Base-by-base conservation (phyloP, 2,888 invertebrate species). In the Pollenia amentaria region DNA sequence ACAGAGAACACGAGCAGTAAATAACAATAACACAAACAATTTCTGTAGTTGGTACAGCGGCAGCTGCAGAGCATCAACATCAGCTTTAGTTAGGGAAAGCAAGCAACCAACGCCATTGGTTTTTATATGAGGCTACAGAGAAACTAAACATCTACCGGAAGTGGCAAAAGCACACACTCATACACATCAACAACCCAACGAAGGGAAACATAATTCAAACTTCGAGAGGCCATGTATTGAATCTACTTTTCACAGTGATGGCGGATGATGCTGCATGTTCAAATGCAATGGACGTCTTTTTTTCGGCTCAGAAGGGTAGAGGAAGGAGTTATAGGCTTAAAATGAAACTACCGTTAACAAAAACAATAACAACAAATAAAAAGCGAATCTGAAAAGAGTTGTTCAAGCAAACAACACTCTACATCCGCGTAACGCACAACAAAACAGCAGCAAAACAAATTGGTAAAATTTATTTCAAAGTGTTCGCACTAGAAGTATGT, bases 171-270 rank as follows among this genome's bases (percentile, higher is more conserved):
- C 64, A 44, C 40, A 72, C 67, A 29, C 29, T 29, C 4, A 29
- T 29, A 29, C 29, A 29, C 29, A 29, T 29, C 6, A 0, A 29
- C 29, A 80, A 51, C 82, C 65, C 70, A 84, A 60, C 60, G 76
- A 87, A 80, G 80, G 87, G 87, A 87, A 84, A 87, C 87, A 87
- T 87, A 87, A 84, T 84, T 87, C 87, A 87, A 87, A 87, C 77
- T 87, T 87, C 84, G 84, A 87, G 87, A 84, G 76, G 80, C 84
- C 80, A 64, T 81, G 77, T 87, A 84, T 84, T 80, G 84, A 81
- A 77, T 80, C 55, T 77, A 73, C 21, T 83, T 67, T 76, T 65
- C 44, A 72, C 16, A 40, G 18, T 62, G 53, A 79, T 16, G 75
- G 14, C 57, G 64, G 70, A 18, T 18, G 75, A 29, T 60, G 29